Conservation (phyloP, 2,113 vertebrate species). For the Camelus bactrianus region DNA sequence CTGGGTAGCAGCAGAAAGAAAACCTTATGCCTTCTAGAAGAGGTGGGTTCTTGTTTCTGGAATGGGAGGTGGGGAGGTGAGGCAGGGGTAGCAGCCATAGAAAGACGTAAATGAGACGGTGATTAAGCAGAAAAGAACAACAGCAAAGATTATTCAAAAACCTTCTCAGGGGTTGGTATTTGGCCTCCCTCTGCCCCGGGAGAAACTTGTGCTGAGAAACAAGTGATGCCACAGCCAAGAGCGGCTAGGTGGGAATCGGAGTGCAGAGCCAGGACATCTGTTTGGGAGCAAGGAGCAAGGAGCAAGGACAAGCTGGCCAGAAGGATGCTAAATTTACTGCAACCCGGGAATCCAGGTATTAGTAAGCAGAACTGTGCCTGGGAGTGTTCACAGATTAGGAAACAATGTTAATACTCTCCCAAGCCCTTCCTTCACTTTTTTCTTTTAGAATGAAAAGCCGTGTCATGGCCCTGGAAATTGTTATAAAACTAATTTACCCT, state of each 20-base stretch:
- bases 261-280: slow-evolving; percentile 46
- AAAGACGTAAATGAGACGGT: neutral
- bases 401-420: neutral
- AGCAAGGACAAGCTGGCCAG: neutral
- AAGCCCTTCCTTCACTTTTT: slow-evolving; percentile 26
- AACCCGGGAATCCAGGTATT: slow-evolving; percentile 35
- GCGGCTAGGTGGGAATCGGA: neutral
- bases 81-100: neutral
- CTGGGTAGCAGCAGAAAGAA: neutral
- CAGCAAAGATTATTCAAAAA: slow-evolving; percentile 21
- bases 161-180: slow-evolving; percentile 7
- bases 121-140: slow-evolving; percentile 45
- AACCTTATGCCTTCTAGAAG: slow-evolving; percentile 7
- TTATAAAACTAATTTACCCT: neutral
- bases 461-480: neutral
- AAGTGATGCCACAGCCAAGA: neutral
- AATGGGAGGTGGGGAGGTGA: neutral
- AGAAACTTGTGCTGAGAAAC: slow-evolving; percentile 47
- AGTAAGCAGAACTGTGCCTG: slow-evolving; percentile 45
- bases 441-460: slow-evolving; percentile 13
- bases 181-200: neutral
- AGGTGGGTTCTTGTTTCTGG: neutral
- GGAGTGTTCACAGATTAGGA: neutral
- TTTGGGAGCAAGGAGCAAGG: neutral
- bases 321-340: neutral